A percentile compares a stretch with the other conserved stretches of the same genome.
Evolutionary conservation across 2,797 vertebrate species (phyloP).

Genomic region (Brachymystax lenok): DNA sequence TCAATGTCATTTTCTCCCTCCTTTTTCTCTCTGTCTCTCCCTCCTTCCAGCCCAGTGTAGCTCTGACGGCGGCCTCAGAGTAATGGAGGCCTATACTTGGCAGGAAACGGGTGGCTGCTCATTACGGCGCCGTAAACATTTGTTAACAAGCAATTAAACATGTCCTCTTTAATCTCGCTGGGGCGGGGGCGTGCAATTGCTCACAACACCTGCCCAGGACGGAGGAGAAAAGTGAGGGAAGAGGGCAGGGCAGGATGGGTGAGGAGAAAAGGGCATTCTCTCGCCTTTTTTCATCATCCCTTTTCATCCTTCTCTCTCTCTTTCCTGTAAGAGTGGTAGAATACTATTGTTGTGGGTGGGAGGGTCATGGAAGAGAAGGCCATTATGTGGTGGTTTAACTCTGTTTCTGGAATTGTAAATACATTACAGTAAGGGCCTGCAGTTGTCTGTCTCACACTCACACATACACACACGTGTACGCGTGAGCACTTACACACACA

Average conservation of each 20-base stretch:
- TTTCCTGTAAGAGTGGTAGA: constrained; percentile 14
- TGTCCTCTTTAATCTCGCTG: constrained; percentile 29
- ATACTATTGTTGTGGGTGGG: constrained; percentile 13
- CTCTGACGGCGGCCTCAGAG: constrained; percentile 6
- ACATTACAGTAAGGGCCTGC: too few species aligned
- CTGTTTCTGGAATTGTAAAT: too few species aligned
- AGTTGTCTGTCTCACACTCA: too few species aligned
- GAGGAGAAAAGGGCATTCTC: background rate
- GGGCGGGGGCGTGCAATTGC: background rate
- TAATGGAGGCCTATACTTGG: constrained; percentile 37
- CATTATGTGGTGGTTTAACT: background rate
- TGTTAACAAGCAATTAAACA: constrained; percentile 59
- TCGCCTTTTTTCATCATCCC: background rate
- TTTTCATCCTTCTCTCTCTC: constrained; percentile 2
- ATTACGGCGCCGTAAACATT: constrained; percentile 40
- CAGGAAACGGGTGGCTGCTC: constrained; percentile 32
- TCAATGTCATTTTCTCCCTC: too few species aligned
- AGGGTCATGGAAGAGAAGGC: background rate
- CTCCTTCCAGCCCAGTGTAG: background rate
- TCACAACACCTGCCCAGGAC: background rate
- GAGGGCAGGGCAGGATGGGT: background rate
- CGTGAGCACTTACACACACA: too few species aligned
- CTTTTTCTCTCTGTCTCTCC: background rate
- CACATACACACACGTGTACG: too few species aligned
- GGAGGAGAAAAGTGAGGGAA: background rate